Conservation (phyloP, 2,888 invertebrate species). For the Cepaea hortensis region DNA sequence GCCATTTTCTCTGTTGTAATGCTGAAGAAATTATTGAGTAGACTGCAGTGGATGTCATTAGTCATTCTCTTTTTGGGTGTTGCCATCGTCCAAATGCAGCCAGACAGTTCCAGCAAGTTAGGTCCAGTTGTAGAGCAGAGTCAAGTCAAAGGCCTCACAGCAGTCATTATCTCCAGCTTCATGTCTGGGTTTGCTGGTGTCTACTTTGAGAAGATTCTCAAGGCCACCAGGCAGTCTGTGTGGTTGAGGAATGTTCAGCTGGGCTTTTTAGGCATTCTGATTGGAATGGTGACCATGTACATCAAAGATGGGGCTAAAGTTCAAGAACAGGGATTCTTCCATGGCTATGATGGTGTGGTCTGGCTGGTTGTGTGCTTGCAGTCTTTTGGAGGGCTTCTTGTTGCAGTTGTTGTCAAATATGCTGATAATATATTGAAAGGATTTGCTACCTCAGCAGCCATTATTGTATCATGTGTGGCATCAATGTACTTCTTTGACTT, state of each 20-base stretch:
- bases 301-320: conserved; percentile 74
- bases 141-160: conserved; percentile 67
- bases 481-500: conserved; percentile 95
- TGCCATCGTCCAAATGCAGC: conserved; percentile 77
- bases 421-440: conserved; percentile 99
- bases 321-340: conserved; percentile 83
- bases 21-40: conserved; percentile 74
- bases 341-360: conserved; percentile 82
- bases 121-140: conserved; percentile 63
- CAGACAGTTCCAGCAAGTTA: conserved; percentile 54
- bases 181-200: conserved; percentile 98
- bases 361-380: conserved; percentile 87
- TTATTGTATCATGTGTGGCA: conserved; percentile 93
- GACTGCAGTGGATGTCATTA: conserved; percentile 77
- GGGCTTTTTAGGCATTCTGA: conserved; percentile 90
- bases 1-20: conserved; percentile 78
- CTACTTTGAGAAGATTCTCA: conserved; percentile 98
- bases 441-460: conserved; percentile 94
- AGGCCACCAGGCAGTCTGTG: conserved; percentile 84
- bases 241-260: conserved; percentile 99
- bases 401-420: conserved; percentile 98
- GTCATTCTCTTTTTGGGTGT: conserved; percentile 77
- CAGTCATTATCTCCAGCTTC: conserved; percentile 82
- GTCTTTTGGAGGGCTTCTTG: conserved; percentile 95
- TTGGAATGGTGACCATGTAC: conserved; percentile 88